Conservation (phyloP, 2,888 invertebrate genomes). For the Oxystoma pomonae region DNA sequence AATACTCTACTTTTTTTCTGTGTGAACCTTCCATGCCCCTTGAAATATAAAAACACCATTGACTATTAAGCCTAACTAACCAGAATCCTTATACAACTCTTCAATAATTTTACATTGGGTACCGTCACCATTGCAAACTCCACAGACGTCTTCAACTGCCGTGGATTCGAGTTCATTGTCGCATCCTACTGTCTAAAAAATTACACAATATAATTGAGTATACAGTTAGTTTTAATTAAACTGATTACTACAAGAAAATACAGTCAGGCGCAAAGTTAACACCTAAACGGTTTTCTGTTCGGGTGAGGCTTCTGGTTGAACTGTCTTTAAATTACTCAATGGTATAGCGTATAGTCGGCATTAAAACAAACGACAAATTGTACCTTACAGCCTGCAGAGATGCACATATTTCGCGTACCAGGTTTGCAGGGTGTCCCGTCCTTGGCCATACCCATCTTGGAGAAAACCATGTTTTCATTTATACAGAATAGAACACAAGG, state of each 20-base stretch:
- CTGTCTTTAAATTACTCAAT: not conserved
- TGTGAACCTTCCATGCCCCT: too few relatives aligned
- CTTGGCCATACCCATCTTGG: conserved; percentile 54
- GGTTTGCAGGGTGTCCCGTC: conserved; percentile 63
- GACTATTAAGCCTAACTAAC: conserved; percentile 12
- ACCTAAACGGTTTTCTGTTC: too few relatives aligned
- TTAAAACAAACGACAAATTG: conserved; percentile 19
- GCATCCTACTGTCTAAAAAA: conserved; percentile 59
- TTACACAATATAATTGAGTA: too few relatives aligned
- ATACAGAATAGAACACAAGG: conserved; percentile 61
- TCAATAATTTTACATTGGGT: conserved; percentile 58
- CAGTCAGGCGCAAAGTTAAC: too few relatives aligned
- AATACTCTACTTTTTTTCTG: too few relatives aligned
- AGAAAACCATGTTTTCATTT: conserved; percentile 55
- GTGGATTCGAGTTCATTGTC: conserved; percentile 62
- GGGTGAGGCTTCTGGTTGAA: too few relatives aligned
- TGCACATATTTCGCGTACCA: conserved; percentile 61
- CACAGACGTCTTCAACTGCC: conserved; percentile 63
- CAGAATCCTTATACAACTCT: conserved; percentile 49
- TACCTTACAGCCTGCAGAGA: conserved; percentile 60
- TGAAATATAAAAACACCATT: not conserved
- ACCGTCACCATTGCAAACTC: conserved; percentile 65
- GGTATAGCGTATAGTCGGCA: not conserved
- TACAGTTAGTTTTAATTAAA: too few relatives aligned
- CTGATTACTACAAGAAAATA: too few relatives aligned